Evolutionary conservation across 2,888 invertebrate species (phyloP), one percentile per base, ranked within the genome.

Genomic region (Melinaea menophilus): DNA sequence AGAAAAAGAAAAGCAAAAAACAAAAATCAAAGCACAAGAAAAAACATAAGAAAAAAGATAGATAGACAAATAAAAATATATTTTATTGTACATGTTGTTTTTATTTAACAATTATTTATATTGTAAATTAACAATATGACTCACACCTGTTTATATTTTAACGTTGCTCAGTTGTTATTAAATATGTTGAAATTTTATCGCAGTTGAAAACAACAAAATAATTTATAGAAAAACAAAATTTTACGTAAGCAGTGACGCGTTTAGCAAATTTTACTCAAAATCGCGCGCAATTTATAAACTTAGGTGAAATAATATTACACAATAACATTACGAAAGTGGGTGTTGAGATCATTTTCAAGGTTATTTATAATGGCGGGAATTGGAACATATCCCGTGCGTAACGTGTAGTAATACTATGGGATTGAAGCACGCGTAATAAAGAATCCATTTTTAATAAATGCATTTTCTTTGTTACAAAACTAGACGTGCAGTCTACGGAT

Each of bases 1-100:
- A 81, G 60, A 90, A 91, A 72, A 91, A 91, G 70, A 91, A 90
- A 70, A 85, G 79, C 62, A 90, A 91, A 66, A 90, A 89, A 70
- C 80, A 85, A 56, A 89, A 89, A 57, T 78, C 80, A 45, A 90
- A 89, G 64, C 85, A 85, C 70, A 89, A 87, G 71, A 86, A 86
- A 68, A 89, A 88, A 73, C 81, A 84, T 73, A 89, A 87, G 73
- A 90, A 89, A 66, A 89, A 86, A 62, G 79, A 85, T 72, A 84
- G 71, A 75, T 86, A 73, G 51, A 51, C 22, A 31, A 9, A 41
- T 9, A 41, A 41, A 41, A 51, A 51, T 31, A 51, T 51, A 31
- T 51, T 51, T 51, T 51, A 51, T 51, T 51, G 41, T 51, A 31
- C 22, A 51, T 31, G 7, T 31, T 31, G 51, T 51, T 31, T 51